A percentile compares a stretch with the other conserved stretches of the same genome.
Conservation (phyloP, 2,888 invertebrate species). For the Oxyteleia sp. region DNA sequence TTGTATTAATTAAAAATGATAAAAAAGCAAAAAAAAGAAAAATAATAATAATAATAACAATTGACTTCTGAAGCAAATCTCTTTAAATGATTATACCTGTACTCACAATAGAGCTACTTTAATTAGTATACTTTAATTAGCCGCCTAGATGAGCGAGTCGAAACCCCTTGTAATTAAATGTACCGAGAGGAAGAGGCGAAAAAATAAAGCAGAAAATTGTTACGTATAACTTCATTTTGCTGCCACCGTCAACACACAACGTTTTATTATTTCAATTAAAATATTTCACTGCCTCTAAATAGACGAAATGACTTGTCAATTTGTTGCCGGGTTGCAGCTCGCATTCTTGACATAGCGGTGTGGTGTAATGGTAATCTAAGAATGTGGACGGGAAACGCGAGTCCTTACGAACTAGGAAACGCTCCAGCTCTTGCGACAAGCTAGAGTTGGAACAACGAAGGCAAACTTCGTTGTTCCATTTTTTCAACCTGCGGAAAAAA, state of each 20-base stretch:
- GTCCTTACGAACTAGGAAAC: slow-evolving; percentile 6
- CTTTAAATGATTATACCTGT: slow-evolving; percentile 29
- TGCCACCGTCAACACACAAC: background rate
- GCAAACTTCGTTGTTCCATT: background rate
- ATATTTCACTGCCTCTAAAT: slow-evolving; percentile 20
- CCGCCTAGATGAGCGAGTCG: background rate
- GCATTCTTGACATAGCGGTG: slow-evolving; percentile 35
- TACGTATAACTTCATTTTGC: slow-evolving; percentile 20
- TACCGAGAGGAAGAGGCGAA: background rate
- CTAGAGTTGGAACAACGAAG: too few species aligned
- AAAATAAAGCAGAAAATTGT: slow-evolving; percentile 18
- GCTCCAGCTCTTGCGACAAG: background rate
- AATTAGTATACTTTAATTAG: slow-evolving; percentile 28
- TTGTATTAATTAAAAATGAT: too few species aligned
- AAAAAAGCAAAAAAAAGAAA: slow-evolving; percentile 11
- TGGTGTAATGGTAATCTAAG: slow-evolving; percentile 26
- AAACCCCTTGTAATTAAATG: slow-evolving; percentile 1
- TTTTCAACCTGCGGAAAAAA: background rate
- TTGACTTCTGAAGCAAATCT: slow-evolving; percentile 14
- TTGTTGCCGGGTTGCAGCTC: slow-evolving; percentile 10
- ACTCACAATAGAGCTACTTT: slow-evolving; percentile 13
- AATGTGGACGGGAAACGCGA: slow-evolving; percentile 41
- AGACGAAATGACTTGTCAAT: slow-evolving; percentile 40
- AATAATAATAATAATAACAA: too few species aligned
- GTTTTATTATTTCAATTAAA: slow-evolving; percentile 31